Base-by-base conservation (phyloP, 1,140 invertebrate species). In the Hetaerina americana region DNA sequence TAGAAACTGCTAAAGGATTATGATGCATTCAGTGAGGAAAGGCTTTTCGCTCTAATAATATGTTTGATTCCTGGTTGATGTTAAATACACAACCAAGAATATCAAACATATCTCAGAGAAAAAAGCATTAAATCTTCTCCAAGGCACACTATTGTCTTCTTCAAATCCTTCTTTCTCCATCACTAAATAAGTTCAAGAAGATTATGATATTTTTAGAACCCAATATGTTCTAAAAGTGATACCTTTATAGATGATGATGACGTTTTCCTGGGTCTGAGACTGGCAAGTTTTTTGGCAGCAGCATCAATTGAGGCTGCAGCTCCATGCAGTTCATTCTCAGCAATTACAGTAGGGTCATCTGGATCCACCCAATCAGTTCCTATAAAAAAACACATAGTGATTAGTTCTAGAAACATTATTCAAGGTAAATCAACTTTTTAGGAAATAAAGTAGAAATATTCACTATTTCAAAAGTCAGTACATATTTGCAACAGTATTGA, bases 21-120 rank as follows among this genome's bases (percentile, higher is more conserved):
- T n/a, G n/a, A n/a, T n/a, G n/a, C n/a, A n/a, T n/a, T n/a, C n/a
- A n/a, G 26, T 49, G 40, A 57, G 3, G 40, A 57, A 57, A 18
- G 40, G 22, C 40, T 57, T 57, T 57, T 77, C 85, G 83, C 89
- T 87, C 82, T 91, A 90, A 89, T 91, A 94, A 97, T 96, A 98
- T 97, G 95, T 97, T 94, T 96, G 95, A 96, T 94, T 96, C 92
- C 93, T 91, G 95, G 95, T 95, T 94, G 94, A 91, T 87, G 82
- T 80, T 78, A 81, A 75, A 80, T 82, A 83, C 86, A 95, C 94
- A 96, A 97, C 95, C 95, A 97, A 98, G 95, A 97, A 97, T 97
- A 97, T 97, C 95, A 98, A 98, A 98, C 95, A 98, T 98, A 98
- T 98, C 95, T 96, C 82, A 92, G 86, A 87, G 91, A 82, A 82